phyloP scores from a whole-genome alignment of 2,888 invertebrate species.

The Polymixis flavicincta region DNA sequence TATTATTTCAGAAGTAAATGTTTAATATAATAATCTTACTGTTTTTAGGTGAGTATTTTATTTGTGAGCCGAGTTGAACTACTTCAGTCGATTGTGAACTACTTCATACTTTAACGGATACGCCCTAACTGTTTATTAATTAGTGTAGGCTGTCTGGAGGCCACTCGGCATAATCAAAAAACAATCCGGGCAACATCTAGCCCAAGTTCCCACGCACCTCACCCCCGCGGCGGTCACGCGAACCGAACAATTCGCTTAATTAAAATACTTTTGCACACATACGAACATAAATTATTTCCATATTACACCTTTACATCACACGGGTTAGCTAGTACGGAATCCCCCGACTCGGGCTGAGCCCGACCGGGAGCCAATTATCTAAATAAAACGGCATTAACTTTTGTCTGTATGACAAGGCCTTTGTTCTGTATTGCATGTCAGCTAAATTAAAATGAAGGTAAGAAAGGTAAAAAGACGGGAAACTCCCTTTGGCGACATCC shows the following conservation, averaged over 20 bases:
- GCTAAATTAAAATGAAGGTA: conserved; percentile 55
- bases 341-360: conserved; percentile 8
- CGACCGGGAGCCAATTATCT: conserved; percentile 23
- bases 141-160: conserved; percentile 70
- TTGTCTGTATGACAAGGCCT: conserved; percentile 24
- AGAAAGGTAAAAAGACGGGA: conserved; percentile 38
- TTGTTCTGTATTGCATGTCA: conserved; percentile 54
- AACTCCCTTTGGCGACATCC: conserved; percentile 40
- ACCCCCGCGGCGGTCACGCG: conserved; percentile 56
- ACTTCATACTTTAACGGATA: conserved; percentile 55
- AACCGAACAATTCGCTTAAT: conserved; percentile 64
- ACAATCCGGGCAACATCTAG: conserved; percentile 66
- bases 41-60: neutral
- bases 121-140: conserved; percentile 72
- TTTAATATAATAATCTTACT: neutral
- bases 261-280: conserved; percentile 66
- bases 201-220: conserved; percentile 31
- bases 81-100: conserved; percentile 42
- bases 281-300: conserved; percentile 48
- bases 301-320: conserved; percentile 48
- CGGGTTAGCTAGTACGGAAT: conserved; percentile 12
- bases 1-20: neutral
- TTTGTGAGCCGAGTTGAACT: too few relatives aligned
- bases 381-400: conserved; percentile 49
- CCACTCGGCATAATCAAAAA: conserved; percentile 70